Percentiles rank a stretch among this genome's conserved stretches.
phyloP scores from a whole-genome alignment of 2,888 invertebrate genomes.

The Tryphoninae sp. region DNA sequence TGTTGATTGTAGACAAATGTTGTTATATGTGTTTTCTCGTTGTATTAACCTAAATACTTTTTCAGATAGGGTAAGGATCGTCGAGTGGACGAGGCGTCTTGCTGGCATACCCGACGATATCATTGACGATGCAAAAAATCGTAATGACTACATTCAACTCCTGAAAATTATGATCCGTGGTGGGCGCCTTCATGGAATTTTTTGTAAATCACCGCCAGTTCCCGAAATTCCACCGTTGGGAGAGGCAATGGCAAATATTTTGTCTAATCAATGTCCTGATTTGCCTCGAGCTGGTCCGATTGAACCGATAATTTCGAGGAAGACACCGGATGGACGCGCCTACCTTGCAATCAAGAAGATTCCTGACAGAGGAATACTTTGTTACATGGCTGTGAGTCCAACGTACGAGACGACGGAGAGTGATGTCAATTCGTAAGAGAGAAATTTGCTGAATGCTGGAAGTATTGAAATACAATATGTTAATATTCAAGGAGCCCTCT shows the following conservation, averaged over 20 bases:
- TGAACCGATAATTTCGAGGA: constrained; percentile 82
- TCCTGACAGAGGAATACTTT: constrained; percentile 83
- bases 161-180: constrained; percentile 82
- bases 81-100: constrained; percentile 83
- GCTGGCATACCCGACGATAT: constrained; percentile 81
- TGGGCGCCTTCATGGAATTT: constrained; percentile 82
- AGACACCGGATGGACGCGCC: constrained; percentile 83
- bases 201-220: constrained; percentile 81
- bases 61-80: constrained; percentile 82
- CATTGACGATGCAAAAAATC: constrained; percentile 80
- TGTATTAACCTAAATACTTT: not conserved
- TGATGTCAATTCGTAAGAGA: constrained; percentile 21
- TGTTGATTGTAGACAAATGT: not conserved
- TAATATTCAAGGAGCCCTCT: not conserved
- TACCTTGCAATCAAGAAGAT: constrained; percentile 83
- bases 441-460: not conserved
- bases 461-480: not conserved
- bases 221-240: constrained; percentile 80
- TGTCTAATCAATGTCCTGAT: constrained; percentile 74
- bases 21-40: not conserved
- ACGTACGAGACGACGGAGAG: constrained; percentile 58
- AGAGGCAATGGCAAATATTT: constrained; percentile 81
- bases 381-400: constrained; percentile 84
- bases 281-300: constrained; percentile 83
- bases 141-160: constrained; percentile 83